Evolutionary conservation across 2,113 vertebrate genomes (phyloP).

Genomic region (Picathartes gymnocephalus): DNA sequence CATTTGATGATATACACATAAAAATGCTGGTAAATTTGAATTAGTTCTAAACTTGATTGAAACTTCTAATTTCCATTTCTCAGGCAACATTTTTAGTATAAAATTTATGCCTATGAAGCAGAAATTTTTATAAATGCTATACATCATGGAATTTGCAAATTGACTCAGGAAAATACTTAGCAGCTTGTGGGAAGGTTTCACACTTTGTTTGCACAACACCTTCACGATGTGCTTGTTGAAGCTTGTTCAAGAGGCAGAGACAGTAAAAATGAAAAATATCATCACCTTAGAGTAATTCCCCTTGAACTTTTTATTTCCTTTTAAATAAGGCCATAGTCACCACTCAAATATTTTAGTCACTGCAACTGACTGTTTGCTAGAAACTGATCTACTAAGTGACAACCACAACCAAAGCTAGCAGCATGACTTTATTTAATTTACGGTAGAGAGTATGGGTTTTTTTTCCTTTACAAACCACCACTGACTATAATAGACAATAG

Average conservation of each 20-base stretch:
- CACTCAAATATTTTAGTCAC: not conserved
- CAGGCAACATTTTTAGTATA: not conserved
- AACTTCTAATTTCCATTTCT: slow-evolving; percentile 32
- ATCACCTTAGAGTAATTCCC: not conserved
- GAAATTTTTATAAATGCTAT: not conserved
- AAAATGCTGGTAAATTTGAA: slow-evolving; percentile 34
- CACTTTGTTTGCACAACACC: not conserved
- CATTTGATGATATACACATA: slow-evolving; percentile 9
- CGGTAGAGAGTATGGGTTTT: not conserved
- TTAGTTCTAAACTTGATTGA: slow-evolving; percentile 26
- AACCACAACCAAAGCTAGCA: not conserved
- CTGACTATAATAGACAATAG: not conserved
- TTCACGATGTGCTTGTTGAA: not conserved
- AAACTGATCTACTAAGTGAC: not conserved
- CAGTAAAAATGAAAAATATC: not conserved
- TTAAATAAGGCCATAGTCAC: not conserved
- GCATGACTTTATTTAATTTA: not conserved
- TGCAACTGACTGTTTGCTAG: not conserved
- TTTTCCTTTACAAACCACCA: not conserved
- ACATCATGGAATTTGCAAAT: not conserved
- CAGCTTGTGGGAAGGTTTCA: not conserved
- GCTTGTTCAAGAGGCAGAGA: not conserved
- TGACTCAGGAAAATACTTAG: not conserved
- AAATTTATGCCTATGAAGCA: slow-evolving; percentile 8
- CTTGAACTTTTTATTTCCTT: not conserved